Percentiles rank a stretch among this genome's conserved stretches.
phyloP scores from a whole-genome alignment of 2,888 invertebrate species.

The Eristalis intricaria region DNA sequence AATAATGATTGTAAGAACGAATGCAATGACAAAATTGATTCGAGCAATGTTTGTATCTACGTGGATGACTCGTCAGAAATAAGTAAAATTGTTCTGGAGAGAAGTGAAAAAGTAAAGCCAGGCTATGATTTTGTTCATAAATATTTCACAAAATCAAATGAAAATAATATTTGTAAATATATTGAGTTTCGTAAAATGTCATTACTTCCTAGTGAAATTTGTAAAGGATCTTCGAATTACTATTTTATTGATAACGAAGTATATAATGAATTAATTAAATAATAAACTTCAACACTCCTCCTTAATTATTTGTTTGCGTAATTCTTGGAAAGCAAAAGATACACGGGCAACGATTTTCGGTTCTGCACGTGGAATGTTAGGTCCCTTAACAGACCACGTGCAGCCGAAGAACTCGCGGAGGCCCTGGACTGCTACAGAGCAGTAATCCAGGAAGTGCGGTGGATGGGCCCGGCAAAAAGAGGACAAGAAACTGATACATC shows the following conservation, averaged over 20 bases:
- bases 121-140: constrained; percentile 86
- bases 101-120: constrained; percentile 84
- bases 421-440: too few species aligned
- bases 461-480: too few species aligned
- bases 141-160: constrained; percentile 84
- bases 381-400: too few species aligned
- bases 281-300: too few species aligned
- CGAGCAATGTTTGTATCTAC: constrained; percentile 83
- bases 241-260: constrained; percentile 94
- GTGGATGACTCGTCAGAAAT: constrained; percentile 78
- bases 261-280: too few species aligned
- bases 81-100: constrained; percentile 83
- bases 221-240: constrained; percentile 82
- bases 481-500: too few species aligned
- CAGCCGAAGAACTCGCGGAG: too few species aligned
- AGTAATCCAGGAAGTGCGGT: too few species aligned
- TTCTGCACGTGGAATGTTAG: too few species aligned
- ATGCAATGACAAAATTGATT: constrained; percentile 84
- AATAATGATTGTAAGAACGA: constrained; percentile 84
- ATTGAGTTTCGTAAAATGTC: constrained; percentile 86
- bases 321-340: too few species aligned
- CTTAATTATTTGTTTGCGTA: too few species aligned
- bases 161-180: constrained; percentile 80
- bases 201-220: constrained; percentile 83
- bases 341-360: too few species aligned